A percentile compares a stretch with the other conserved stretches of the same genome.
Evolutionary conservation across 1,140 invertebrate species (phyloP).

Genomic region (Drosophila pseudoananassae): DNA sequence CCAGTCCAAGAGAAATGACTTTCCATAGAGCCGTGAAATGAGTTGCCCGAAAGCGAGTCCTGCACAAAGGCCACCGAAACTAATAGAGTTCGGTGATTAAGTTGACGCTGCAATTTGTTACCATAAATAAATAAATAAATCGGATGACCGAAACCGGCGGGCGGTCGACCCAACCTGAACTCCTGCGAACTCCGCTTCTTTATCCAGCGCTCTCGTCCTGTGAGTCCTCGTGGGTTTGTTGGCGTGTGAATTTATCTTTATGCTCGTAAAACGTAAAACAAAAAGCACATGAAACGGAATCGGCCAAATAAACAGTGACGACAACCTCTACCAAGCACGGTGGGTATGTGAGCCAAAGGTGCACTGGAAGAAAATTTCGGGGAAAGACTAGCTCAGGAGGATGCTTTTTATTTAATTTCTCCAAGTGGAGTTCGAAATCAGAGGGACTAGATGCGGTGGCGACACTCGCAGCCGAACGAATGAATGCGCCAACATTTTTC

Average conservation of each 20-base stretch:
- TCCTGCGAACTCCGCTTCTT: neutral
- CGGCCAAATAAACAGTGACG: constrained; percentile 71
- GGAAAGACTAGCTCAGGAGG: neutral
- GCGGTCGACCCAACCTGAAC: constrained; percentile 20
- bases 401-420: neutral
- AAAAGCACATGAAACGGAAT: constrained; percentile 69
- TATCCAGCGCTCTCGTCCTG: constrained; percentile 6
- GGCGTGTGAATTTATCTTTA: constrained; percentile 78
- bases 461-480: constrained; percentile 48
- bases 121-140: constrained; percentile 81
- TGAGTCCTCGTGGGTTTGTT: constrained; percentile 39
- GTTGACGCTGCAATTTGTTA: constrained; percentile 82
- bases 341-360: neutral
- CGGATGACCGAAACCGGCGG: constrained; percentile 62
- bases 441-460: constrained; percentile 34
- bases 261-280: constrained; percentile 80
- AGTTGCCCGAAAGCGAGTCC: constrained; percentile 28
- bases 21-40: constrained; percentile 61
- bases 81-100: constrained; percentile 79
- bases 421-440: neutral
- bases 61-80: constrained; percentile 57
- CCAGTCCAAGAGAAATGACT: constrained; percentile 50
- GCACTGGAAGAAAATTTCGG: neutral
- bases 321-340: constrained; percentile 16
- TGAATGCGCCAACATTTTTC: constrained; percentile 72